Percentiles rank a stretch among this genome's conserved stretches.
Conservation (phyloP, 2,888 invertebrate genomes). For the Entomobrya proxima region DNA sequence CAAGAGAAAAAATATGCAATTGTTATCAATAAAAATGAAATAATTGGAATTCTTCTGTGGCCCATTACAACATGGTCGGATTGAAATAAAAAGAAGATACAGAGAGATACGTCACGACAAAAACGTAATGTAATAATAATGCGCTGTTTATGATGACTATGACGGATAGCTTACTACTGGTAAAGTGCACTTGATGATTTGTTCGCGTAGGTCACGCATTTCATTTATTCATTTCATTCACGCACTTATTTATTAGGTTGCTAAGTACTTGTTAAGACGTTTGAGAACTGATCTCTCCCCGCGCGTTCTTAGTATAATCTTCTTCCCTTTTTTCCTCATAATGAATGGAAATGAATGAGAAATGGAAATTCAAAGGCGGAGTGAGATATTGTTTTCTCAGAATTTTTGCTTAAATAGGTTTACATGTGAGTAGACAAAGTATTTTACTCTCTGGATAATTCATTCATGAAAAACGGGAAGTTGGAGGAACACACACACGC, state of each 20-base stretch:
- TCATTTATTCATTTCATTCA: not conserved
- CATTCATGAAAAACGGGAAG: not conserved
- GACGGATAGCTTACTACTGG: not conserved
- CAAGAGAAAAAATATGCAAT: not conserved
- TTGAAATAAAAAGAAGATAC: not conserved
- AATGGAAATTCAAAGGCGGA: not conserved
- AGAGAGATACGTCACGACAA: not conserved
- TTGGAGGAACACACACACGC: slow-evolving; percentile 13
- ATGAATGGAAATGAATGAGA: slow-evolving; percentile 3
- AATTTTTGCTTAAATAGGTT: slow-evolving; percentile 39
- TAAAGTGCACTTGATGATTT: slow-evolving; percentile 2
- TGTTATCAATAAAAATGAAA: slow-evolving; percentile 25
- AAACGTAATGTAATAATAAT: not conserved
- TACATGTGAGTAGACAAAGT: slow-evolving; percentile 5
- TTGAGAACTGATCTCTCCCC: not conserved
- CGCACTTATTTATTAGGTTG: not conserved
- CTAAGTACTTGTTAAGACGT: not conserved
- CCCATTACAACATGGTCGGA: slow-evolving; percentile 19
- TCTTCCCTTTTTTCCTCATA: not conserved
- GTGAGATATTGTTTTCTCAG: slow-evolving; percentile 57
- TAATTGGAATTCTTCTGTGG: slow-evolving; percentile 41
- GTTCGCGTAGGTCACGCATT: slow-evolving; percentile 49
- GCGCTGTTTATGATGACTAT: not conserved
- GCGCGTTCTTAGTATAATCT: not conserved
- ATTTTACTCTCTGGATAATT: not conserved